These are phyloP conservation scores for Maccullochella peelii DNA, from an alignment of 2,113 vertebrate species.

Conservation along the genomic window DNA sequence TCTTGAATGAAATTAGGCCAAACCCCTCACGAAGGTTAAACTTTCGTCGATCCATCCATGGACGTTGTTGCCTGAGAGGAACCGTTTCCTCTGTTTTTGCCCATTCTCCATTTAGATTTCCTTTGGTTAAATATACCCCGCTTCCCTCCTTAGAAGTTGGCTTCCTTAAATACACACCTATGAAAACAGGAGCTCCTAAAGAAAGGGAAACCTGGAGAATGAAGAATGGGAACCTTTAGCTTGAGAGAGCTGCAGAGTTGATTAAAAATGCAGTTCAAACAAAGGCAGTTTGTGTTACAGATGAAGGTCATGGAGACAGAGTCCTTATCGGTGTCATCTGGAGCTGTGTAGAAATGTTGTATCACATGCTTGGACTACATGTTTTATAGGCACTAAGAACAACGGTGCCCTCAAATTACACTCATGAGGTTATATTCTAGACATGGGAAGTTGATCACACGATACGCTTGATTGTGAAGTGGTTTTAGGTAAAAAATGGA, in stretches of 20 bases:
- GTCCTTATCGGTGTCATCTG: neutral
- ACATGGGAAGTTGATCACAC: too few relatives aligned
- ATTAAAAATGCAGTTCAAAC: conserved; percentile 26
- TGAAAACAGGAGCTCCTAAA: conserved; percentile 61
- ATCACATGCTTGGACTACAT: neutral
- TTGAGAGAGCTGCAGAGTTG: conserved; percentile 6
- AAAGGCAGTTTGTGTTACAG: conserved; percentile 20
- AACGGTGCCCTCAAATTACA: neutral
- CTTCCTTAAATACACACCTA: conserved; percentile 75
- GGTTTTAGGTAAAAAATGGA: neutral
- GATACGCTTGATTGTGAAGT: neutral
- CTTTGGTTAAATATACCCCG: conserved; percentile 77
- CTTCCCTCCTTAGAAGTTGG: conserved; percentile 69
- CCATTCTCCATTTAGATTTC: conserved; percentile 72
- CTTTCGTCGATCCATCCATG: conserved; percentile 4
- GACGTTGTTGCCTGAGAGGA: conserved; percentile 37
- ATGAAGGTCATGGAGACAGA: neutral
- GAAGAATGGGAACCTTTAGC: conserved; percentile 27
- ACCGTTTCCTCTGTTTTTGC: conserved; percentile 66
- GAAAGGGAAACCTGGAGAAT: conserved; percentile 52
- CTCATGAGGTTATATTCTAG: neutral
- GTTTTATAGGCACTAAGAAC: neutral
- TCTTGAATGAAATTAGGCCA: conserved; percentile 16
- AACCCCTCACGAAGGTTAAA: neutral
- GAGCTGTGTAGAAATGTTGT: too few relatives aligned